Conservation (phyloP, 2,113 vertebrate species). For the Cryptotis parvus region DNA sequence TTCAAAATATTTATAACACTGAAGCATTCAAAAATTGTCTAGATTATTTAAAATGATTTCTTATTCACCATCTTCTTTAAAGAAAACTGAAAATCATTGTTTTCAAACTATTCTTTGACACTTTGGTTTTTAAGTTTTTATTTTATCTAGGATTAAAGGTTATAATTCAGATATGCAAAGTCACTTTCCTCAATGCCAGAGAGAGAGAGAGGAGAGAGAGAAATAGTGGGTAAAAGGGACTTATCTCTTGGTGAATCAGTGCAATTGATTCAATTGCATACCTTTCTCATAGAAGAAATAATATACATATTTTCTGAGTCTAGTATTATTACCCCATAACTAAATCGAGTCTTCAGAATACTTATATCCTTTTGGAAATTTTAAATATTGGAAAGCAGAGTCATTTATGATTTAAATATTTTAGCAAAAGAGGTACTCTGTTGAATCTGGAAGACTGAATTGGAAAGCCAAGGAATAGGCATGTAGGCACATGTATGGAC, state of each 20-base stretch:
- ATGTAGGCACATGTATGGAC: not conserved
- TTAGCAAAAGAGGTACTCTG: not conserved
- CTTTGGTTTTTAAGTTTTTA: constrained; percentile 55
- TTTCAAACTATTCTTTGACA: constrained; percentile 29
- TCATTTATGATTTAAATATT: constrained; percentile 64
- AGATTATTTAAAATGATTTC: constrained; percentile 57
- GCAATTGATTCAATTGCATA: constrained; percentile 1
- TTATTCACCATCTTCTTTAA: constrained; percentile 59
- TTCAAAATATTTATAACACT: constrained; percentile 6
- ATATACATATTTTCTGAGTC: constrained; percentile 80
- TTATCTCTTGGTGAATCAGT: constrained; percentile 64
- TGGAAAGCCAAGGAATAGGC: constrained; percentile 36
- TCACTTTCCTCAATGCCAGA: constrained; percentile 63
- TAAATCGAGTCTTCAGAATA: constrained; percentile 74
- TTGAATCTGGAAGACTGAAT: not conserved
- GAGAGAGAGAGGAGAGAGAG: not conserved
- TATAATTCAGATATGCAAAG: constrained; percentile 58
- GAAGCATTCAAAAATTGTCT: constrained; percentile 26
- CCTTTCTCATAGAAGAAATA: constrained; percentile 68
- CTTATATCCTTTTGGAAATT: constrained; percentile 60
- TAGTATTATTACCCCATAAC: constrained; percentile 62
- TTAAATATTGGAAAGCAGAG: constrained; percentile 34
- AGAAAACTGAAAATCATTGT: constrained; percentile 62
- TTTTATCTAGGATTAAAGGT: constrained; percentile 56
- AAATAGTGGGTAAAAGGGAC: not conserved